A percentile compares a stretch with the other conserved stretches of the same genome.
Evolutionary conservation across 2,888 invertebrate species (phyloP).

Genomic region (Helicoverpa assulta): DNA sequence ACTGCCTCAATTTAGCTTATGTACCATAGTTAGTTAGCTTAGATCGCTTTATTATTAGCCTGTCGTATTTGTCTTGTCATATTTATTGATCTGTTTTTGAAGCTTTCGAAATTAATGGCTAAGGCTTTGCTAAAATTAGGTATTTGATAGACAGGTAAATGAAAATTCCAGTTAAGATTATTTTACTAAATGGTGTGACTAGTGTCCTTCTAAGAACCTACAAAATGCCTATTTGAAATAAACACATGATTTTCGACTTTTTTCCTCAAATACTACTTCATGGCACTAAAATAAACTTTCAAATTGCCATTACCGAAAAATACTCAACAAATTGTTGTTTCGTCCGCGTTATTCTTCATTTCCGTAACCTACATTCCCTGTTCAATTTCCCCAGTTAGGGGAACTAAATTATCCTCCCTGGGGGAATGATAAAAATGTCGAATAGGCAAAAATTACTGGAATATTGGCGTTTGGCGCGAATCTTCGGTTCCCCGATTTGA

Average conservation of each 20-base stretch:
- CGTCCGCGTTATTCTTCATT: slow-evolving; percentile 48
- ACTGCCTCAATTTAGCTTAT: slow-evolving; percentile 17
- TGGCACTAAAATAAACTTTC: neutral
- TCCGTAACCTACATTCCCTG: slow-evolving; percentile 46
- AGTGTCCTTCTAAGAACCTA: too few species aligned
- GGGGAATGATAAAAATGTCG: slow-evolving; percentile 62
- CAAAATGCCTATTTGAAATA: too few species aligned
- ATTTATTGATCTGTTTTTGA: too few species aligned
- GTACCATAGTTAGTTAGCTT: neutral
- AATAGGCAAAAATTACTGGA: slow-evolving; percentile 61
- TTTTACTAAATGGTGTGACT: too few species aligned
- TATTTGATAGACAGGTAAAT: too few species aligned
- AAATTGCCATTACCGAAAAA: slow-evolving; percentile 16
- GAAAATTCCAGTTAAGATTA: too few species aligned
- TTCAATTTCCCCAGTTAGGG: slow-evolving; percentile 65
- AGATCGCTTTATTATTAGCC: neutral
- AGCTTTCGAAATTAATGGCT: too few species aligned
- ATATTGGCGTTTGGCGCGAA: slow-evolving; percentile 63
- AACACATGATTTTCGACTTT: too few species aligned
- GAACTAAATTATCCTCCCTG: slow-evolving; percentile 66
- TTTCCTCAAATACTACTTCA: too few species aligned
- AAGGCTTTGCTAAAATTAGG: too few species aligned
- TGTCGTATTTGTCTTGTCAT: neutral
- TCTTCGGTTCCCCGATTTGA: slow-evolving; percentile 31
- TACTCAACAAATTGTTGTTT: slow-evolving; percentile 41